Conservation (phyloP, 2,888 invertebrate species). For the Aromia moschata region DNA sequence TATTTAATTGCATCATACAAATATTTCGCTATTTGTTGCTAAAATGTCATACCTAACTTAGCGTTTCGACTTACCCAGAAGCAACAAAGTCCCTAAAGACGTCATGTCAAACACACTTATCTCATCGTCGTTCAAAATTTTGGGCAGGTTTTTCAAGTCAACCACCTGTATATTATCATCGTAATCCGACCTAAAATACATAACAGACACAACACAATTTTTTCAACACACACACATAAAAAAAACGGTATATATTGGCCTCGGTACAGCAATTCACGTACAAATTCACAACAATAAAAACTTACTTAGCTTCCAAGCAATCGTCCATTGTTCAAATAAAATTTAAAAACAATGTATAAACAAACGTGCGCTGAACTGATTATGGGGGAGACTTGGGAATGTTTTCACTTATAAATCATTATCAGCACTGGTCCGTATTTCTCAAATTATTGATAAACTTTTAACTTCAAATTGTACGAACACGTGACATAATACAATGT, state of each 20-base stretch:
- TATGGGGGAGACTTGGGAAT: not conserved
- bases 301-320: not conserved
- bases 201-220: not conserved
- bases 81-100: constrained; percentile 53
- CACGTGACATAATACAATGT: not conserved
- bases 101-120: constrained; percentile 52
- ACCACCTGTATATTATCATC: constrained; percentile 48
- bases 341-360: not conserved
- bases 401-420: not conserved
- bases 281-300: not conserved
- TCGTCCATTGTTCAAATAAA: not conserved
- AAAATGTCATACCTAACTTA: too few relatives aligned
- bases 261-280: too few relatives aligned
- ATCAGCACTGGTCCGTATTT: not conserved
- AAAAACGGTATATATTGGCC: too few relatives aligned
- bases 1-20: too few relatives aligned
- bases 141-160: constrained; percentile 50
- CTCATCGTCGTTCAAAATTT: constrained; percentile 51
- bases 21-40: too few relatives aligned
- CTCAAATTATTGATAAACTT: constrained; percentile 16
- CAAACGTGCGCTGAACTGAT: too few relatives aligned
- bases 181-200: constrained; percentile 29
- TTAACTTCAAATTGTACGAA: constrained; percentile 5
- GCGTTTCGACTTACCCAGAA: constrained; percentile 57
- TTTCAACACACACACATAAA: not conserved